Conservation (phyloP, 2,888 invertebrate genomes). For the Aleiodes alternator region DNA sequence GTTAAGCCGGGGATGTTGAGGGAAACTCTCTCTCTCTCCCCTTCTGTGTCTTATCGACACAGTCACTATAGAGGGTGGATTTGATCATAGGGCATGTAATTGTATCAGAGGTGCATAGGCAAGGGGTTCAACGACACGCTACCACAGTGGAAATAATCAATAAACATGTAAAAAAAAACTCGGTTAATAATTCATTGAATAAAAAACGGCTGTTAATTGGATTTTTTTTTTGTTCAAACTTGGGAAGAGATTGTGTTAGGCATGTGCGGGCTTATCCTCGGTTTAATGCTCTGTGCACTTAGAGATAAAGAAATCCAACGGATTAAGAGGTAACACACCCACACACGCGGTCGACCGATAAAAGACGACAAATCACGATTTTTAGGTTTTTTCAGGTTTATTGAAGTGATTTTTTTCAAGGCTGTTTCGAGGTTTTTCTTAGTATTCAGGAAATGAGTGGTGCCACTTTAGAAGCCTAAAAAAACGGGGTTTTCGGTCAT, state of each 20-base stretch:
- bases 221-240: too few relatives aligned
- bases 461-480: too few relatives aligned
- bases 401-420: background rate
- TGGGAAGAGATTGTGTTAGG: too few relatives aligned
- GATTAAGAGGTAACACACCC: too few relatives aligned
- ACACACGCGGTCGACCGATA: background rate
- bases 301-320: too few relatives aligned
- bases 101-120: constrained; percentile 28
- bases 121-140: constrained; percentile 47
- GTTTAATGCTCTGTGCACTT: too few relatives aligned
- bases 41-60: too few relatives aligned
- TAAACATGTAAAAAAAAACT: background rate
- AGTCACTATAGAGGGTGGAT: too few relatives aligned
- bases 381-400: background rate
- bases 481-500: too few relatives aligned
- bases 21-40: background rate
- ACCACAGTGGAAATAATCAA: constrained; percentile 40
- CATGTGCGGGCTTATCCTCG: too few relatives aligned
- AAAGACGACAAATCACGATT: background rate
- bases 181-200: background rate
- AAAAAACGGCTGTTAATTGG: background rate
- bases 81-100: constrained; percentile 25
- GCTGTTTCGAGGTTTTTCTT: too few relatives aligned
- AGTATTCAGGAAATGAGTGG: too few relatives aligned
- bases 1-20: constrained; percentile 3